These are phyloP conservation scores for Amyelois transitella DNA, from an alignment of 1,140 invertebrate genomes.

Conservation along the genomic window DNA sequence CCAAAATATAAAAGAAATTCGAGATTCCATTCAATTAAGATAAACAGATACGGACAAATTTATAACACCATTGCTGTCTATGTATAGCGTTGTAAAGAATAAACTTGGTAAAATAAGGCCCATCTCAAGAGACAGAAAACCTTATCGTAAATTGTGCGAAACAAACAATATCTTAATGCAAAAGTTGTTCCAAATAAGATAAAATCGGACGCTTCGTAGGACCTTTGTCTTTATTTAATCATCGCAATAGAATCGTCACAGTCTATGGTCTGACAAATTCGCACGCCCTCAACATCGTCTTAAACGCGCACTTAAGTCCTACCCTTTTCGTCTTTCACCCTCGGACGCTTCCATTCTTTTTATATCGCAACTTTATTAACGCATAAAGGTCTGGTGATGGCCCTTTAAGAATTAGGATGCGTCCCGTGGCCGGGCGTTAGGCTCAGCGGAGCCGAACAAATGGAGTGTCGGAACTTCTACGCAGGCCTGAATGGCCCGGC, in stretches of 20 bases:
- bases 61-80: not conserved
- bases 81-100: not conserved
- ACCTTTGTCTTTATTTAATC: slow-evolving; percentile 65
- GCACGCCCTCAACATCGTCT: slow-evolving; percentile 66
- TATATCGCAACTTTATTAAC: slow-evolving; percentile 74
- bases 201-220: slow-evolving; percentile 11
- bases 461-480: slow-evolving; percentile 53
- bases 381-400: slow-evolving; percentile 72
- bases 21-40: not conserved
- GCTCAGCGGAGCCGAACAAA: slow-evolving; percentile 57
- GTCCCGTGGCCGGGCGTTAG: slow-evolving; percentile 47
- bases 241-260: slow-evolving; percentile 55
- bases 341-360: slow-evolving; percentile 69
- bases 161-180: not conserved
- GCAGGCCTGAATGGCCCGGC: slow-evolving; percentile 4
- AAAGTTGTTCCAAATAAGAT: slow-evolving; percentile 4
- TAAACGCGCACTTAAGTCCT: slow-evolving; percentile 69
- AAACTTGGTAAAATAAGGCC: not conserved
- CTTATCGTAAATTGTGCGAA: not conserved
- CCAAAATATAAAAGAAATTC: not conserved
- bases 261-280: slow-evolving; percentile 64
- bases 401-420: slow-evolving; percentile 72
- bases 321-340: slow-evolving; percentile 63
- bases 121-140: not conserved
- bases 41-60: not conserved